These are phyloP conservation scores for Suncus etruscus DNA, from an alignment of 2,113 vertebrate genomes.

Conservation along the genomic window DNA sequence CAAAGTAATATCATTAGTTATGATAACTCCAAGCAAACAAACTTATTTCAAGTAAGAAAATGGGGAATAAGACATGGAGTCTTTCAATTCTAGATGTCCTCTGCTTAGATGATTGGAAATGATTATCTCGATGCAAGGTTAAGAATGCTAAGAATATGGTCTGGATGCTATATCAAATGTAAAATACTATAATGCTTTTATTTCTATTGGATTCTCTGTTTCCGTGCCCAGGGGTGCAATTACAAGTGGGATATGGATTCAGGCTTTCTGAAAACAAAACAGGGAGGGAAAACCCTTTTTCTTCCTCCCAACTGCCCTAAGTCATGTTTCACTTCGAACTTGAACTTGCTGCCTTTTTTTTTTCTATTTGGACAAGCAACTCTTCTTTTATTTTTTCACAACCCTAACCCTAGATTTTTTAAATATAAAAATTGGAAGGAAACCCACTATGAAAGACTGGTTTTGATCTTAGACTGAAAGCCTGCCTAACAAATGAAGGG, in stretches of 20 bases:
- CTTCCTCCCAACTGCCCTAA: constrained; percentile 52
- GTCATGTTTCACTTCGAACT: constrained; percentile 53
- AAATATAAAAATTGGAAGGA: constrained; percentile 61
- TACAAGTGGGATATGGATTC: constrained; percentile 65
- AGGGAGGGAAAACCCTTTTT: constrained; percentile 62
- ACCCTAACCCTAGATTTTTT: constrained; percentile 43
- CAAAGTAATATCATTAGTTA: not conserved
- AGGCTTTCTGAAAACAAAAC: constrained; percentile 72
- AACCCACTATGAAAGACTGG: constrained; percentile 61
- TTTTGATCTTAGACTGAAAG: constrained; percentile 73
- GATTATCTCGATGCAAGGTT: not conserved
- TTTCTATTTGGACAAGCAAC: constrained; percentile 52
- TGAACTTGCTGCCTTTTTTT: constrained; percentile 36
- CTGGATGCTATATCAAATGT: constrained; percentile 46
- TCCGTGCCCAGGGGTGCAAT: constrained; percentile 59
- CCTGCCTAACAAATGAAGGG: constrained; percentile 80
- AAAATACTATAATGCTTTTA: constrained; percentile 41
- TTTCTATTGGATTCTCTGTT: constrained; percentile 71
- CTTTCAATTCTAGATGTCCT: not conserved
- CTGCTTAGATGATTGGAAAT: constrained; percentile 27
- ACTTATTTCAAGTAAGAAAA: not conserved
- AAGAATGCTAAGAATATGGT: constrained; percentile 28
- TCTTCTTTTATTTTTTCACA: constrained; percentile 53
- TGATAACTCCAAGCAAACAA: not conserved
- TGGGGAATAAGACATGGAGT: not conserved